A percentile compares a stretch with the other conserved stretches of the same genome.
phyloP scores from a whole-genome alignment of 1,140 invertebrate species.

The Cherax quadricarinatus region DNA sequence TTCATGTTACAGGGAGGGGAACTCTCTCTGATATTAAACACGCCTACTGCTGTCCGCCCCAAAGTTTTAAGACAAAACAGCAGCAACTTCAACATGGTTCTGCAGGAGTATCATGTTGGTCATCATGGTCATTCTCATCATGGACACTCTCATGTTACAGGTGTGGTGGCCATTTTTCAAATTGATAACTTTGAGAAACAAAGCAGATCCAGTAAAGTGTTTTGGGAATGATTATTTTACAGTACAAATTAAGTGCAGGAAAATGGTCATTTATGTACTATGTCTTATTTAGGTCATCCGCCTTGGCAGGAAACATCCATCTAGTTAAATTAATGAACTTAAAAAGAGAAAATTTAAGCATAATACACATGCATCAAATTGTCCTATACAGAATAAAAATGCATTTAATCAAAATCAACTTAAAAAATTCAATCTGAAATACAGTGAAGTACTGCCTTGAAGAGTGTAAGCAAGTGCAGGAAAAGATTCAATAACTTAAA shows the following conservation, averaged over 20 bases:
- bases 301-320: no score
- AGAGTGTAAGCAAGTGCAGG: no score
- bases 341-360: no score
- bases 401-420: no score
- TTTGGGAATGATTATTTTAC: neutral
- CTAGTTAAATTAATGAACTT: no score
- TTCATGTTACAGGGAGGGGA: conserved; percentile 28
- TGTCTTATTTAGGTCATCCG: no score
- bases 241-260: neutral
- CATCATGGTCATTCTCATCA: conserved; percentile 90
- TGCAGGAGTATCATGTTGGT: conserved; percentile 76
- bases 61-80: conserved; percentile 60
- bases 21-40: conserved; percentile 54
- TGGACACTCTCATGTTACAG: conserved; percentile 85
- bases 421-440: no score
- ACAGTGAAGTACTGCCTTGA: no score
- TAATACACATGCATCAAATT: no score
- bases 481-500: no score
- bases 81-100: conserved; percentile 63
- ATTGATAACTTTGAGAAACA: neutral
- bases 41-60: conserved; percentile 28
- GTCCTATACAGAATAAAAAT: no score
- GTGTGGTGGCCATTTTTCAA: neutral
- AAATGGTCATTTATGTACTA: neutral
- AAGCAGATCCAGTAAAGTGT: neutral